Base-by-base conservation (phyloP, 2,797 vertebrate genomes). In the Octomys mimax region DNA sequence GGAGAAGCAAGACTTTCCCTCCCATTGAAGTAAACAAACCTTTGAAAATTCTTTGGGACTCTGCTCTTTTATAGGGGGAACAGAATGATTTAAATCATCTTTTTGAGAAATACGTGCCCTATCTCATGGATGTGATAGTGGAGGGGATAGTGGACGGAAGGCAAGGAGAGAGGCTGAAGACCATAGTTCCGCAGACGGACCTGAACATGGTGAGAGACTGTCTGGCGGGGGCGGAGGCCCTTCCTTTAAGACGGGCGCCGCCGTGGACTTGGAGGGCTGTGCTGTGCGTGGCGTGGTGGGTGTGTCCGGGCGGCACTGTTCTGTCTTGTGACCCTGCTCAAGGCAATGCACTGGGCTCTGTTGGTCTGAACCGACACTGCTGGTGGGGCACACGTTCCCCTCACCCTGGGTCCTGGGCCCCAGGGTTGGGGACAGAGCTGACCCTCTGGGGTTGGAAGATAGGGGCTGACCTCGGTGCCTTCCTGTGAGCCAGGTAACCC, bases 51-150 rank as follows among this genome's bases (percentile, higher is more conserved):
- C 92, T 70, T 52, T 39, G 96, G 75, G 83, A 33, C 87, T 81
- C 64, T 54, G 87, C 19, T 93, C n/a, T 42, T 26, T 64, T 6
- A 14, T 39, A 99, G 99, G 97, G 98, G 98, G 99, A 99, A 91
- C 99, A 98, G 96, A 78, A 78, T 24, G 94, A 98, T 16, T 98
- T 99, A 70, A 96, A 98, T 73, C 96, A n/a, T 21, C 98, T 99
- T 39, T 99, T 99, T 98, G 98, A 99, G 87, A 99, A 99, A 96
- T 99, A 99, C 0, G 99, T 99, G 52, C 99, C 99, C 54, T 97
- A 87, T n/a, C 98, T 99, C 90, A 99, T 99, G 26, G 99, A 99
- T 52, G 98, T 99, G 99, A 99, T 99, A 59, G 95, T 99, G 91
- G 99, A 99, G 39, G 99, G 99, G 61, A 96, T 99, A 18, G 98